Conservation (phyloP, 2,113 vertebrate genomes). For the Urocolius indicus region DNA sequence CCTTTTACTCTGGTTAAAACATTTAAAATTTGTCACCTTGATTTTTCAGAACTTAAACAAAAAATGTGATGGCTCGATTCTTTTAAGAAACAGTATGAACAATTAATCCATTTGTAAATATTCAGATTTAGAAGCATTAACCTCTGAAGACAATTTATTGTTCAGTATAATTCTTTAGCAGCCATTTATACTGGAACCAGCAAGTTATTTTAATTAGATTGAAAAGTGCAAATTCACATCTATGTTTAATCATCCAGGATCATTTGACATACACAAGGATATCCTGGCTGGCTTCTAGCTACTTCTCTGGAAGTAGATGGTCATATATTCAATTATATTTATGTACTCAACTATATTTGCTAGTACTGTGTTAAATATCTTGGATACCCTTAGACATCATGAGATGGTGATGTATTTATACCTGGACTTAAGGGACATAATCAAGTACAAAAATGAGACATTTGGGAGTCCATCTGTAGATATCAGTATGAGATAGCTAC, state of each 20-base stretch:
- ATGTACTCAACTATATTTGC: background rate
- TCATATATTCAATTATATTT: background rate
- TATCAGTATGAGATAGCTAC: background rate
- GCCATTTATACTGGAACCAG: background rate
- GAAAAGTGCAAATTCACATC: background rate
- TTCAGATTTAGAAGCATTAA: background rate
- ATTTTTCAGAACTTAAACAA: background rate
- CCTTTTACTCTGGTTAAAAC: background rate
- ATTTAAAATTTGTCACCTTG: background rate
- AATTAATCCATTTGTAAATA: background rate
- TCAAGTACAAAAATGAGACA: background rate
- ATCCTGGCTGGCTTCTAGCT: background rate
- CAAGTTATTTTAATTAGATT: background rate
- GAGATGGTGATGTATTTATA: background rate
- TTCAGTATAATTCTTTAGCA: background rate
- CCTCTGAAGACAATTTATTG: background rate
- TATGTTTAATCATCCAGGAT: background rate
- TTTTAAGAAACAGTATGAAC: background rate
- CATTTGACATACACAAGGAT: background rate
- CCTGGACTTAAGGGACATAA: background rate
- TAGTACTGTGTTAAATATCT: background rate
- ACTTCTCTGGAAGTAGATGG: background rate
- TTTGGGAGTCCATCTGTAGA: background rate
- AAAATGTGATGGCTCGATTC: background rate
- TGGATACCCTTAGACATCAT: background rate